These are phyloP conservation scores for Tetramorium bicarinatum DNA, from an alignment of 2,888 invertebrate genomes.

Conservation along the genomic window DNA sequence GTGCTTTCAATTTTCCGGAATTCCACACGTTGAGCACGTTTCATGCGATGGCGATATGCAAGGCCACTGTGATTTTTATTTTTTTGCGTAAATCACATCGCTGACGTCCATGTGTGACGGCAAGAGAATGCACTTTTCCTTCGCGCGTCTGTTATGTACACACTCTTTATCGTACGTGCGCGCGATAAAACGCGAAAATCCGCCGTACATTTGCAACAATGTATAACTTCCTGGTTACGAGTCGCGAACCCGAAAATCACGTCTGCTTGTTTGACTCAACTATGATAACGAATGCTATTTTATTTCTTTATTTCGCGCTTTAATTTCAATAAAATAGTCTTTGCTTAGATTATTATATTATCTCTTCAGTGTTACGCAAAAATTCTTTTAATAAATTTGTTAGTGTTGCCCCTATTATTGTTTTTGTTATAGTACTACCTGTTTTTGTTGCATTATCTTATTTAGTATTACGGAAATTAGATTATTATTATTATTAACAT, in stretches of 20 bases:
- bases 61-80: constrained; percentile 30
- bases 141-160: constrained; percentile 13
- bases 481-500: constrained; percentile 12
- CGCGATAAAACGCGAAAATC: constrained; percentile 54
- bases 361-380: background rate
- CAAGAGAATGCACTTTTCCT: constrained; percentile 33
- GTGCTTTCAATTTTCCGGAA: constrained; percentile 18
- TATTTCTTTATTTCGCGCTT: constrained; percentile 22
- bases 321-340: background rate
- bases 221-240: constrained; percentile 54
- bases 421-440: background rate
- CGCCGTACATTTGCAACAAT: constrained; percentile 34
- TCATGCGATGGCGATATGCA: constrained; percentile 21
- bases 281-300: constrained; percentile 47
- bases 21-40: constrained; percentile 9
- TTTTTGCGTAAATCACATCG: constrained; percentile 23
- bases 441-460: background rate
- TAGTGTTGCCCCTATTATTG: background rate
- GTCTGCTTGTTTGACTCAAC: constrained; percentile 34
- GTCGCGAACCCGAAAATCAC: constrained; percentile 59
- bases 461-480: background rate
- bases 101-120: constrained; percentile 17
- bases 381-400: background rate
- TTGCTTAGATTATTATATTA: background rate
- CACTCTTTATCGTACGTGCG: constrained; percentile 20